phyloP scores from a whole-genome alignment of 30 jellyfish, hydroid and myxozoan species.

The Hydra vulgaris region DNA sequence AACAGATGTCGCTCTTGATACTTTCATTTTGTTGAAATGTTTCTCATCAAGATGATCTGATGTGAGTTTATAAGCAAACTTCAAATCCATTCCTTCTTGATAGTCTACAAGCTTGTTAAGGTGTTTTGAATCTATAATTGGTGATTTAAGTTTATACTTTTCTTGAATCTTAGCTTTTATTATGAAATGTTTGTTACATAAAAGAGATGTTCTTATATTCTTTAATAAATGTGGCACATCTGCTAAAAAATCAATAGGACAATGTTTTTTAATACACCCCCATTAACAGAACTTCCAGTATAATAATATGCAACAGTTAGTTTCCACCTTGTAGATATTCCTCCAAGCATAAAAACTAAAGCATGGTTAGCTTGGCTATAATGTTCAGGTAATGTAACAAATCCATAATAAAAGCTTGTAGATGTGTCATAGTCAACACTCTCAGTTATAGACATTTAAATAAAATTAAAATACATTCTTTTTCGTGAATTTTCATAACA shows the following conservation, averaged over 20 bases:
- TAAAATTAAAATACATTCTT: neutral
- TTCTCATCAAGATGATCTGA: neutral
- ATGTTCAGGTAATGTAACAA: neutral
- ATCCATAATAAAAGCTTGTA: neutral
- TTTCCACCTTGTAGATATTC: neutral
- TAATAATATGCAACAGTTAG: neutral
- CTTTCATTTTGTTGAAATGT: neutral
- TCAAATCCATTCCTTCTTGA: neutral
- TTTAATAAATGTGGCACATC: neutral
- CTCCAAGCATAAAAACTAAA: neutral
- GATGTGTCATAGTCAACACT: neutral
- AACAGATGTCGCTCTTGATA: neutral
- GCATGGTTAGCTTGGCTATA: neutral
- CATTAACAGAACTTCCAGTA: neutral
- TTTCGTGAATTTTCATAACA: neutral
- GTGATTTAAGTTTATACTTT: neutral
- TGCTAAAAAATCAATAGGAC: neutral
- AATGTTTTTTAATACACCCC: neutral
- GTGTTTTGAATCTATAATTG: neutral
- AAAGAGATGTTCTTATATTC: neutral
- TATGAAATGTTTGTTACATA: neutral
- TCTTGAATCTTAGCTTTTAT: neutral
- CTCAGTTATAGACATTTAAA: neutral
- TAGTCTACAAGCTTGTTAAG: neutral
- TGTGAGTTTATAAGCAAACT: neutral